Percentiles rank a stretch among this genome's conserved stretches.
phyloP scores from a whole-genome alignment of 1,140 invertebrate species.

The Zaprionus vittiger region DNA sequence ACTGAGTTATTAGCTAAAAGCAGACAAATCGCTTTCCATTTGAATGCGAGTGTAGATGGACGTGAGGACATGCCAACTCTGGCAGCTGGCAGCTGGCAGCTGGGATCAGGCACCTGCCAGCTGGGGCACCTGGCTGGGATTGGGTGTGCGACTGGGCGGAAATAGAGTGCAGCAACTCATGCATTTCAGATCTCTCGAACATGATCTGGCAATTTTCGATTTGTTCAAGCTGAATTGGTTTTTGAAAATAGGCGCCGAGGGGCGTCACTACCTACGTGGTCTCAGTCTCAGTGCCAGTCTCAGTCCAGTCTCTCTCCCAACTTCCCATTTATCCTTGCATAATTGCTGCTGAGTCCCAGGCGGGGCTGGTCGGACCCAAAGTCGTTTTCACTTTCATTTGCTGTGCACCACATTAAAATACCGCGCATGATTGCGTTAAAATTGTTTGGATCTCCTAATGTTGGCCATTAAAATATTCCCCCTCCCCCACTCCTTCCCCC shows the following conservation, averaged over 20 bases:
- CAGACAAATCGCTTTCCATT: slow-evolving; percentile 84
- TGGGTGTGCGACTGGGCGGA: slow-evolving; percentile 6
- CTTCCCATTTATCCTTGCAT: slow-evolving; percentile 76
- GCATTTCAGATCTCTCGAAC: slow-evolving; percentile 12
- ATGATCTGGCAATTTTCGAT: slow-evolving; percentile 39
- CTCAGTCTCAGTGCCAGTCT: background rate
- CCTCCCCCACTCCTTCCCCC: background rate
- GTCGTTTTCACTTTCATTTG: slow-evolving; percentile 80
- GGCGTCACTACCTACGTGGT: slow-evolving; percentile 17
- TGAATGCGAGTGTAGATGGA: slow-evolving; percentile 56
- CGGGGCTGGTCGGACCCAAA: slow-evolving; percentile 36
- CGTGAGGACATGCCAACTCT: slow-evolving; percentile 64
- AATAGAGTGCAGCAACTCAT: slow-evolving; percentile 2
- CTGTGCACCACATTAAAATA: slow-evolving; percentile 75
- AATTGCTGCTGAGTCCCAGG: slow-evolving; percentile 51
- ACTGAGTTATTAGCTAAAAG: slow-evolving; percentile 80
- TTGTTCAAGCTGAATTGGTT: slow-evolving; percentile 31
- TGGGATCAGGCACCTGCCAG: background rate
- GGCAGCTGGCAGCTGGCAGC: slow-evolving; percentile 41
- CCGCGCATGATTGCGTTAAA: slow-evolving; percentile 81
- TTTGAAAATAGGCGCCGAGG: slow-evolving; percentile 17
- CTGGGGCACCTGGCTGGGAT: background rate
- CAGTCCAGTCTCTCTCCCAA: background rate
- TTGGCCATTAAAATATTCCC: slow-evolving; percentile 71
- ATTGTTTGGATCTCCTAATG: slow-evolving; percentile 81